Evolutionary conservation across 2,113 vertebrate genomes (phyloP).

Genomic region (Crocuta crocuta): DNA sequence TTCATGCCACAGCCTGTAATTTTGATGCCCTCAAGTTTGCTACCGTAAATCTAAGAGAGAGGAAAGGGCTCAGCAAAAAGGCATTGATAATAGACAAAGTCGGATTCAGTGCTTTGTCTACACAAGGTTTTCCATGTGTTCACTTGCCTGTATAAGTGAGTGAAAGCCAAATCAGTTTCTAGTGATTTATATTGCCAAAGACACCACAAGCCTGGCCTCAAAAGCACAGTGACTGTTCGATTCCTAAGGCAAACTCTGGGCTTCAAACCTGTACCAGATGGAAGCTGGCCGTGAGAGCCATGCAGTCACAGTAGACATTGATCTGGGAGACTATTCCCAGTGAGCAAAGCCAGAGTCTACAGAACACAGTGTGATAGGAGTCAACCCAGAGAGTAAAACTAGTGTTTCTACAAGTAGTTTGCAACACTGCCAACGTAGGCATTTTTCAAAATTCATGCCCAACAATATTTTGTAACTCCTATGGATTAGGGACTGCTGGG

Average conservation of each 20-base stretch:
- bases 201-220: background rate
- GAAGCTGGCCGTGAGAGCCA: background rate
- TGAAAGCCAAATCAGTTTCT: background rate
- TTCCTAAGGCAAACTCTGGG: background rate
- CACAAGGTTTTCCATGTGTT: background rate
- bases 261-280: conserved; percentile 49
- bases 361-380: background rate
- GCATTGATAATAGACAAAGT: background rate
- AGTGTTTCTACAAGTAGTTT: background rate
- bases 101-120: background rate
- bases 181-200: background rate
- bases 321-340: background rate
- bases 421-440: background rate
- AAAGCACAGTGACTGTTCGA: conserved; percentile 12
- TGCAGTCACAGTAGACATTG: background rate
- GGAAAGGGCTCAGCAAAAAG: background rate
- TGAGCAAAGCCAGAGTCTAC: background rate
- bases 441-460: background rate
- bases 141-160: background rate
- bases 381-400: background rate
- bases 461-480: background rate
- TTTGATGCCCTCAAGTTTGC: background rate
- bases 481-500: background rate
- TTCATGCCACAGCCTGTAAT: background rate
- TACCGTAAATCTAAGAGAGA: background rate